Evolutionary conservation across 2,797 vertebrate genomes (phyloP).

Genomic region (Pangasius djambal): DNA sequence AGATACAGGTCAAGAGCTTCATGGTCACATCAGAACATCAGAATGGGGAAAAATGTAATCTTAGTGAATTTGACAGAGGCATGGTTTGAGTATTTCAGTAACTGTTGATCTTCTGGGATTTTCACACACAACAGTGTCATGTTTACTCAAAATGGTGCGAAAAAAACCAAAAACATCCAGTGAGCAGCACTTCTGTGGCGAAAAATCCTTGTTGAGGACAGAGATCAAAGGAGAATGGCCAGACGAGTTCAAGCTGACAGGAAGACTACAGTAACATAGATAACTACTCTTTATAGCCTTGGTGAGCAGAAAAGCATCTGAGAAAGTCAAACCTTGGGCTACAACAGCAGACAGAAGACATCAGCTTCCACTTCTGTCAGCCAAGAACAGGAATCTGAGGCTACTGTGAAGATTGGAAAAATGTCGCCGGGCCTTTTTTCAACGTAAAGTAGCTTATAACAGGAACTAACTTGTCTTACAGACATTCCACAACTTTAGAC

Average conservation of each 20-base stretch:
- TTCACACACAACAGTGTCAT: no score
- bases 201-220: no score
- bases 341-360: neutral
- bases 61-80: neutral
- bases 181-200: no score
- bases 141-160: no score
- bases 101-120: no score
- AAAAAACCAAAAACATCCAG: no score
- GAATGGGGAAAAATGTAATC: neutral
- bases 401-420: neutral
- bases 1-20: neutral
- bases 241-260: neutral
- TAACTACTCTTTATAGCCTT: neutral
- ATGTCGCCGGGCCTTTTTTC: neutral
- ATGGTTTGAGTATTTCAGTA: no score
- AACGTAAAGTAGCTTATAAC: neutral
- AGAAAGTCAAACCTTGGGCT: neutral
- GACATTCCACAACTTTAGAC: neutral
- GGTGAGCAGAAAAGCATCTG: neutral
- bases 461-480: neutral
- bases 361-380: no score
- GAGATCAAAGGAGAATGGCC: no score
- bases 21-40: neutral
- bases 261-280: neutral
- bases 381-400: neutral